These are phyloP conservation scores for Struthidea cinerea DNA, from an alignment of 2,113 vertebrate species.

Conservation along the genomic window DNA sequence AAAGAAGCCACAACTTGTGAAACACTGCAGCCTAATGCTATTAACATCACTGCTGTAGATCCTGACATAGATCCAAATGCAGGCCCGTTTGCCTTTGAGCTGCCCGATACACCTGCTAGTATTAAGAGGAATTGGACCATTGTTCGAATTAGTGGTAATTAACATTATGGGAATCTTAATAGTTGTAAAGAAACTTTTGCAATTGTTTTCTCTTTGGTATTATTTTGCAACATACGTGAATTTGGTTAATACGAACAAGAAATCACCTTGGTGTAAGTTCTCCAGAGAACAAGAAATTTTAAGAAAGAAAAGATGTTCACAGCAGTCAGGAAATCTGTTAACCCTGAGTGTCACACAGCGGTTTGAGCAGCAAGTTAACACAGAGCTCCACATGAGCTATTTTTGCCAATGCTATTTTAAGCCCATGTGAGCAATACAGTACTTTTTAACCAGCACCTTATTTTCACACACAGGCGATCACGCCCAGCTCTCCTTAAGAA, in stretches of 20 bases:
- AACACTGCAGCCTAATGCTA: constrained; percentile 89
- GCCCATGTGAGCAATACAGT: background rate
- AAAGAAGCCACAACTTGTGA: constrained; percentile 91
- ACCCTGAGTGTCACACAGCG: background rate
- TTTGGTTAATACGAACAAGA: background rate
- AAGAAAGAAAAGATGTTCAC: background rate
- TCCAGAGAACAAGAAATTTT: background rate
- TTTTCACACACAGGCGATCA: constrained; percentile 81
- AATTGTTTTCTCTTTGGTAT: background rate
- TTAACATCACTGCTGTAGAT: constrained; percentile 95
- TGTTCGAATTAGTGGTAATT: constrained; percentile 86
- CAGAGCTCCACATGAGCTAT: background rate
- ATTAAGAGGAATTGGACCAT: constrained; percentile 95
- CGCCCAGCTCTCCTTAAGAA: constrained; percentile 88
- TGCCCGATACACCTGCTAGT: constrained; percentile 80
- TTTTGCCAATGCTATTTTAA: background rate
- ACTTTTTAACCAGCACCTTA: background rate
- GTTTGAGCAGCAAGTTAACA: background rate
- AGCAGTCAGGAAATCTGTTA: background rate
- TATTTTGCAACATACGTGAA: background rate
- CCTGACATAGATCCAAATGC: constrained; percentile 93
- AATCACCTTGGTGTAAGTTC: background rate
- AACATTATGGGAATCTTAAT: background rate
- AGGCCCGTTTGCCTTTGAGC: constrained; percentile 92
- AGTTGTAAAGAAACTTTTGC: background rate